Conservation (phyloP, 2,888 invertebrate genomes). For the Mimachlamys varia region DNA sequence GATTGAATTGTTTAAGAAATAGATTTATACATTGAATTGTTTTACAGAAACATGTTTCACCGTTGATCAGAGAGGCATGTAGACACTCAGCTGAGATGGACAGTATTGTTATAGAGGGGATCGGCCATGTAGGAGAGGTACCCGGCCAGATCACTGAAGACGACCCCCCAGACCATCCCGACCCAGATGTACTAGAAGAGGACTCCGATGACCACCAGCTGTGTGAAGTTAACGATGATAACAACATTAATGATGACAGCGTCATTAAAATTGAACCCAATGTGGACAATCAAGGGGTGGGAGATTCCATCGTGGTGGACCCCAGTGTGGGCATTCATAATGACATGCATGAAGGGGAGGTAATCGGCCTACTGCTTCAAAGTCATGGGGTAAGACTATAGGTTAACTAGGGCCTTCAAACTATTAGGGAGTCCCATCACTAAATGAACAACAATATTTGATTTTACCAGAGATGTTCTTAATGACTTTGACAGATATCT, state of each 20-base stretch:
- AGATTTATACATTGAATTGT: neutral
- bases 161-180: conserved; percentile 38
- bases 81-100: neutral
- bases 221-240: neutral
- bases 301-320: neutral
- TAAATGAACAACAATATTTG: too few relatives aligned
- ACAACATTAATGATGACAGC: neutral
- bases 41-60: conserved; percentile 11
- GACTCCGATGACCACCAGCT: neutral
- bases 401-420: neutral
- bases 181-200: neutral
- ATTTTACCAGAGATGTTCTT: too few relatives aligned
- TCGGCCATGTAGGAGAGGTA: conserved; percentile 43
- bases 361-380: conserved; percentile 3
- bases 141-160: conserved; percentile 45
- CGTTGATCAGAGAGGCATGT: neutral
- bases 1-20: too few relatives aligned
- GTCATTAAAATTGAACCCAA: neutral
- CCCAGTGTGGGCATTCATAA: neutral
- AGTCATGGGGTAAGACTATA: conserved; percentile 11
- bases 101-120: conserved; percentile 24
- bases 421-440: too few relatives aligned
- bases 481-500: too few relatives aligned
- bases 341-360: conserved; percentile 32
- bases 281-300: neutral